A percentile compares a stretch with the other conserved stretches of the same genome.
Evolutionary conservation across 2,888 invertebrate species (phyloP).

Genomic region (Thymelicus sylvestris): DNA sequence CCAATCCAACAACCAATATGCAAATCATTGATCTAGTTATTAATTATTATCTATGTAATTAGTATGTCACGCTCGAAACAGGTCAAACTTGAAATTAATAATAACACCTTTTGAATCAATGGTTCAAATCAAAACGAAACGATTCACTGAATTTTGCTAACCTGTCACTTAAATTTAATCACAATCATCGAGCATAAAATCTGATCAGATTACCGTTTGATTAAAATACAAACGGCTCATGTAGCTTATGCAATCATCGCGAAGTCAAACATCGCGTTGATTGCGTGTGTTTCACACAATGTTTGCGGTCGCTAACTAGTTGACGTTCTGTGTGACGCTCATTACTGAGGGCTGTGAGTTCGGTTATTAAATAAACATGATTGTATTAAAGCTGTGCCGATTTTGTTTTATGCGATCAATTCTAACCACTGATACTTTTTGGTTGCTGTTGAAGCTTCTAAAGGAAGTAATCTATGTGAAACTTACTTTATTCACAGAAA

Average conservation of each 20-base stretch:
- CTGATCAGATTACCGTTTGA: constrained; percentile 23
- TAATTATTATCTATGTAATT: no score
- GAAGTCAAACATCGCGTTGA: constrained; percentile 22
- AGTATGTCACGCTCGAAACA: no score
- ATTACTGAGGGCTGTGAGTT: constrained; percentile 3
- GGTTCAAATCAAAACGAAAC: neutral
- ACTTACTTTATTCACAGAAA: no score
- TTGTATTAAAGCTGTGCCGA: neutral
- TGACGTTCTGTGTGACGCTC: constrained; percentile 41
- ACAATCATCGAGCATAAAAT: constrained; percentile 2
- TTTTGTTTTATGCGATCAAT: no score
- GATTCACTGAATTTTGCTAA: neutral
- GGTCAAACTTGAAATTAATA: no score
- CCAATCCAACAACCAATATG: no score
- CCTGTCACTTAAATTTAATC: constrained; percentile 1
- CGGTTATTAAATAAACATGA: constrained; percentile 2
- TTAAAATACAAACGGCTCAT: constrained; percentile 19
- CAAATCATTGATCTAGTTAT: no score
- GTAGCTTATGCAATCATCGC: constrained; percentile 4
- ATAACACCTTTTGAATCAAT: neutral
- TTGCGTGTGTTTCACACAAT: constrained; percentile 39
- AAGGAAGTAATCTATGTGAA: no score
- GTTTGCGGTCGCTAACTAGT: constrained; percentile 71
- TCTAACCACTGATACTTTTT: neutral
- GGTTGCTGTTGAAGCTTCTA: no score